phyloP scores from a whole-genome alignment of 2,888 invertebrate genomes.

The Mesoligia furuncula region DNA sequence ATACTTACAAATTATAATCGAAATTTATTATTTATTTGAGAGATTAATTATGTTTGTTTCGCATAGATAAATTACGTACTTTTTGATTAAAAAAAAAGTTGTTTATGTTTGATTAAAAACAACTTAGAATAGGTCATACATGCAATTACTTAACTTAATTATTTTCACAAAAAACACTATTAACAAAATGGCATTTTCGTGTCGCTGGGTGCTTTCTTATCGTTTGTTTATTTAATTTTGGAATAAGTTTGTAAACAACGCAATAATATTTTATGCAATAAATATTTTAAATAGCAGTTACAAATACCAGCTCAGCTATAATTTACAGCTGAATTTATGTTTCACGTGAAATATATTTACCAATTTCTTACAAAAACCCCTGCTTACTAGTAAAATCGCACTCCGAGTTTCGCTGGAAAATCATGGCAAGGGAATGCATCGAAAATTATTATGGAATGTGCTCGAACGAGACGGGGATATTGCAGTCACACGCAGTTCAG shows the following conservation, averaged over 20 bases:
- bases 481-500: constrained; percentile 86
- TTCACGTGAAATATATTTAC: constrained; percentile 2
- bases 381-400: constrained; percentile 72
- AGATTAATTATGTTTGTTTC: constrained; percentile 8
- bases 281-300: constrained; percentile 4
- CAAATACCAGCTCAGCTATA: neutral
- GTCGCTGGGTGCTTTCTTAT: constrained; percentile 8
- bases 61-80: neutral
- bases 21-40: constrained; percentile 59
- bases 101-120: constrained; percentile 7
- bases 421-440: constrained; percentile 90
- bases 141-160: constrained; percentile 3
- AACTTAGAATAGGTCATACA: neutral
- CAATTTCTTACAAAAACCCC: constrained; percentile 22
- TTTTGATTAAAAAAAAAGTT: neutral
- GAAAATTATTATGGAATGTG: constrained; percentile 90
- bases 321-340: constrained; percentile 6
- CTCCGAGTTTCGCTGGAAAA: constrained; percentile 86
- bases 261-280: neutral
- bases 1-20: constrained; percentile 69
- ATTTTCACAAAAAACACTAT: constrained; percentile 16
- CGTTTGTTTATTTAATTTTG: constrained; percentile 24
- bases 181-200: constrained; percentile 29
- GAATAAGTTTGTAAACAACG: constrained; percentile 2
- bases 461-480: constrained; percentile 84